Base-by-base conservation (phyloP, 2,888 invertebrate species). In the Pterostichus niger region DNA sequence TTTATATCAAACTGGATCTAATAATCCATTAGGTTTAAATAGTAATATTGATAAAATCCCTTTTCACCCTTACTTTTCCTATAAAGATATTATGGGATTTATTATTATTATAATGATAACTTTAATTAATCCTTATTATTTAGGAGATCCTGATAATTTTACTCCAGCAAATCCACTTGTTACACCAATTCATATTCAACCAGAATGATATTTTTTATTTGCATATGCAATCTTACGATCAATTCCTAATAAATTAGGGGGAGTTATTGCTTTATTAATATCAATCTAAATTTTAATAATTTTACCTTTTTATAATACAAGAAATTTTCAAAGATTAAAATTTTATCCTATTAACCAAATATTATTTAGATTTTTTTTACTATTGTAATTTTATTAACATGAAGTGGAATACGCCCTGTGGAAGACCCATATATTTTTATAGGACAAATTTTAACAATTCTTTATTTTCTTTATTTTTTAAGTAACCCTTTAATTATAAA, bases 121-220 rank as follows among this genome's bases (percentile, higher is more conserved):
- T 33, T 31, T 80, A 46, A 64, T 9, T 13, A 52, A 35, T 52
- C 80, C 24, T 13, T 81, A 81, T 68, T 54, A 13, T 54, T 52
- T 68, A 13, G 91, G 92, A 86, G 95, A 95, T 35, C 93, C 94
- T 0, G 95, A 95, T 91, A 96, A 95, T 90, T 96, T 95, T 90
- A 93, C 92, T 17, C 93, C 93, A 0, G 94, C 94, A 4, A 94
- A 94, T 85, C 92, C 93, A 0, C 87, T 94, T 91, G 91, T 93
- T 13, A 95, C 95, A 0, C 24, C 24, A 24, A 24, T 24, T 24
- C 24, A 24, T 24, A 24, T 24, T 24, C 24, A 24, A 24, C 24
- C 95, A 64, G 95, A 95, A 92, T 95, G 94, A 93, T 95, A 95
- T 88, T 95, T 95, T 87, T 89, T 95, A 91, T 95, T 95, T 91